phyloP scores from a whole-genome alignment of 2,797 vertebrate species.

The Helarctos malayanus region DNA sequence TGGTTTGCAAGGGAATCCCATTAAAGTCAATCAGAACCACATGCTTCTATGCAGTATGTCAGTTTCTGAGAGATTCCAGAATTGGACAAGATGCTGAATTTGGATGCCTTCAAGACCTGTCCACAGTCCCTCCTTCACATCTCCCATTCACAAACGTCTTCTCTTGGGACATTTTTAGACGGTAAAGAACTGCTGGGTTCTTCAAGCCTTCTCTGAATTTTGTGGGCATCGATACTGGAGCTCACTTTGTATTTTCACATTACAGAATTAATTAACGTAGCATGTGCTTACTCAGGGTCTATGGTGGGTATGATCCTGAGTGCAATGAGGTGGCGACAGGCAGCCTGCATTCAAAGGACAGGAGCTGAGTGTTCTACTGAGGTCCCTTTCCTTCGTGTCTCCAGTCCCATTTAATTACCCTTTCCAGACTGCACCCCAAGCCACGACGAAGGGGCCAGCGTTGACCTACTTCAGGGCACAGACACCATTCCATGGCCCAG shows the following conservation, averaged over 20 bases:
- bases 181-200: background rate
- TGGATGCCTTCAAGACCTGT: background rate
- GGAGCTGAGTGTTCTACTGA: background rate
- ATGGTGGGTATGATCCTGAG: background rate
- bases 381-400: background rate
- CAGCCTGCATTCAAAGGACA: background rate
- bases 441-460: background rate
- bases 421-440: background rate
- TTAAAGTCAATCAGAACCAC: constrained; percentile 60
- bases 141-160: background rate
- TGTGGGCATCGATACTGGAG: background rate
- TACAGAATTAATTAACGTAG: constrained; percentile 27
- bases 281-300: background rate
- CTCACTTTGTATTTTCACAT: constrained; percentile 22
- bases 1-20: constrained; percentile 62
- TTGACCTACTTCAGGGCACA: background rate
- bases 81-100: background rate
- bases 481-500: background rate
- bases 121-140: background rate
- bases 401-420: background rate
- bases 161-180: background rate
- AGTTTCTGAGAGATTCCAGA: constrained; percentile 45
- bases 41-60: background rate
- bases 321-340: background rate
- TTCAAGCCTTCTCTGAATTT: background rate